Conservation (phyloP, 2,113 vertebrate genomes). For the Lanius ludovicianus region DNA sequence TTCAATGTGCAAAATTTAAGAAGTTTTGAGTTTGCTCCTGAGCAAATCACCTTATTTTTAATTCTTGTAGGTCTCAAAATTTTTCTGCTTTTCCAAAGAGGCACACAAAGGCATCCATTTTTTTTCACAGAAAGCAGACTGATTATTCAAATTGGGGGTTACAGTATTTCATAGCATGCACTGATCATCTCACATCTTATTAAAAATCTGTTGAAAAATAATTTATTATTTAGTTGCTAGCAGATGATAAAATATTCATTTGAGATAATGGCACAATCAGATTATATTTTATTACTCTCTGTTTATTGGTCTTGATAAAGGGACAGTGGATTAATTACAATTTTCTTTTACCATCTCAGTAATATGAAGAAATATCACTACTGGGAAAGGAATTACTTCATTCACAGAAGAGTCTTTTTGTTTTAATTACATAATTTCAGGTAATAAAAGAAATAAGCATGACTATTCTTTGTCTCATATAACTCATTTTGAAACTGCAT, state of each 20-base stretch:
- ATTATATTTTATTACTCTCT: slow-evolving; percentile 69
- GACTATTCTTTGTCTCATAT: not conserved
- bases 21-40: not conserved
- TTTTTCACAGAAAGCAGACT: slow-evolving; percentile 2
- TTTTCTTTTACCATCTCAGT: slow-evolving; percentile 29
- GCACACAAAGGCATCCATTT: not conserved
- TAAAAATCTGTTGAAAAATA: slow-evolving; percentile 71
- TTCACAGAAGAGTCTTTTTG: slow-evolving; percentile 23
- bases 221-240: slow-evolving; percentile 72
- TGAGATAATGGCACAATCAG: slow-evolving; percentile 67
- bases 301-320: slow-evolving; percentile 68
- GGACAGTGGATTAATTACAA: slow-evolving; percentile 62
- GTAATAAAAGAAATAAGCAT: slow-evolving; percentile 1
- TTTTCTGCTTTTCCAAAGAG: not conserved
- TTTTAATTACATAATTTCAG: slow-evolving; percentile 60
- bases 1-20: not conserved
- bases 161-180: not conserved
- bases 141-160: slow-evolving; percentile 30
- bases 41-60: not conserved
- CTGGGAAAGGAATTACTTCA: slow-evolving; percentile 7
- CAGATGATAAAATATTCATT: slow-evolving; percentile 73
- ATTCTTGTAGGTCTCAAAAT: not conserved
- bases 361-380: slow-evolving; percentile 50
- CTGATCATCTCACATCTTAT: slow-evolving; percentile 63
- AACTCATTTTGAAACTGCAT: not conserved